Evolutionary conservation across 2,797 vertebrate species (phyloP), one percentile per base, ranked within the genome.

Genomic region (Melanotaenia maccullochi): DNA sequence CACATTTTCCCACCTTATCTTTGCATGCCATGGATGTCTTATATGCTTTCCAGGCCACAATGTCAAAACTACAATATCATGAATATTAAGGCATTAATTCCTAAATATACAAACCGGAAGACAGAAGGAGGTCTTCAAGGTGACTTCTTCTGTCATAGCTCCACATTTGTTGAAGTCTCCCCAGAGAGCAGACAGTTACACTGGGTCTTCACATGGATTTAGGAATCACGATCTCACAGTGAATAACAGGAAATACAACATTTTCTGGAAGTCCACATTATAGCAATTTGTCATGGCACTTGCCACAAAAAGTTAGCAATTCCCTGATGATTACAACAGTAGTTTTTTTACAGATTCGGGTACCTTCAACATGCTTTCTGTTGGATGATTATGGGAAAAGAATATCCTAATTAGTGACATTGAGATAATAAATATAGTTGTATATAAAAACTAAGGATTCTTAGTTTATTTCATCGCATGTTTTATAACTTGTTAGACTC

Each of bases 21-120:
- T 72, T 78, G 78, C 82, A 83, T 89, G 80, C 76, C 85, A 69
- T 24, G 57, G 76, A 89, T 89, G 78, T 88, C 70, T 91, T 86
- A 78, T 87, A 84, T 88, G 75, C 71, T 82, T 82, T 90, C 74
- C 76, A 82, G 82, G 79, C 65, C 83, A 79, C 76, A 40, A 65
- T 83, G 81, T 88, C 79, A 77, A 75, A 62, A 42, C 62, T 54
- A 4, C 83, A 82, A 78, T 56, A 14, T 16, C 28, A 32, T 28
- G 25, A 30, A 28, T 32, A 16, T 32, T 30, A 56, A 32, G 24
- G 51, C 24, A 16, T 25, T 54, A 14, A 16, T 54, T 13, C 24
- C 24, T 5, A 24, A 54, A 16, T 25, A 54, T 25, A 54, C 51
- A 54, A 25, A 14, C 47, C 22, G 9, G 24, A 25, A 5, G 24